Conservation (phyloP, 2,113 vertebrate genomes). For the Motacilla alba region DNA sequence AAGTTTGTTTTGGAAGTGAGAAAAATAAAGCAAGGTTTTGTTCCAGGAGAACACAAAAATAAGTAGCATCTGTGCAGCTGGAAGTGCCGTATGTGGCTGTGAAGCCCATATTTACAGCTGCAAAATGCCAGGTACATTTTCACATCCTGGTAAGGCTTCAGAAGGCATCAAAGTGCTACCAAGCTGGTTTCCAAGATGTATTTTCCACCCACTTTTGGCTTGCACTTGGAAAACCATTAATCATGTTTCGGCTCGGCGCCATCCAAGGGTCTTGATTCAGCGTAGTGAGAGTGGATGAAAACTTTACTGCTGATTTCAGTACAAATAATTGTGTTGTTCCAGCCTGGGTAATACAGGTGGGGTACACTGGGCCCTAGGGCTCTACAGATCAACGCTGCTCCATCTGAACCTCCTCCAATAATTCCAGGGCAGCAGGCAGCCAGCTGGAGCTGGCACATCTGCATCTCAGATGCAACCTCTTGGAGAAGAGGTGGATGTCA, state of each 20-base stretch:
- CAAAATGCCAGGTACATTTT: conserved; percentile 21
- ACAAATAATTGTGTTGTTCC: neutral
- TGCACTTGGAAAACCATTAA: neutral
- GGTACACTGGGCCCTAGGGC: neutral
- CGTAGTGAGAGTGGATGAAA: neutral
- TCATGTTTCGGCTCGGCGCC: neutral
- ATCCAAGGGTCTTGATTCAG: neutral
- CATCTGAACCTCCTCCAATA: neutral
- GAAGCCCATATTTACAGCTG: conserved; percentile 6
- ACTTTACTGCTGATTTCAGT: neutral
- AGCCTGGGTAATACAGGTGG: neutral
- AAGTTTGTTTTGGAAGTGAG: conserved; percentile 67
- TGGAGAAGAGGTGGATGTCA: neutral
- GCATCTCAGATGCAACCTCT: neutral
- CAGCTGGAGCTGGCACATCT: neutral
- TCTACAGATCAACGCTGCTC: neutral
- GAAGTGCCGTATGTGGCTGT: neutral
- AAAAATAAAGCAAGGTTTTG: conserved; percentile 52
- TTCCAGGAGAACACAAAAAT: conserved; percentile 38
- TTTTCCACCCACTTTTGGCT: conserved; percentile 43
- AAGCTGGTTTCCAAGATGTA: neutral
- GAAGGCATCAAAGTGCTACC: neutral
- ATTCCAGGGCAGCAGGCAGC: neutral
- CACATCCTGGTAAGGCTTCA: neutral
- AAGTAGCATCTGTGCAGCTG: conserved; percentile 47